Conservation (phyloP, 2,888 invertebrate species). For the Physocephala rufipes region DNA sequence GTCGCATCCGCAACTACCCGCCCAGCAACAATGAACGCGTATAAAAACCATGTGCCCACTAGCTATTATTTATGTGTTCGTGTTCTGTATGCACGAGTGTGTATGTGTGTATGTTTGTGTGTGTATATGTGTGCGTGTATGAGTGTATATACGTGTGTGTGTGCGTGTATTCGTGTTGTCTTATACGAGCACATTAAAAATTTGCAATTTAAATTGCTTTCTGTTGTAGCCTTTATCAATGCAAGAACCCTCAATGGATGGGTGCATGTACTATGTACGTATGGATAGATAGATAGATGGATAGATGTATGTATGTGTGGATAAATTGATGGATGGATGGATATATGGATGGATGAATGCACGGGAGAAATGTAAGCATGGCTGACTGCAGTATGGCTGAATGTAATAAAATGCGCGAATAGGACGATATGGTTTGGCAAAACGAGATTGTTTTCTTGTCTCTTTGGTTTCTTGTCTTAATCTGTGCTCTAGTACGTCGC, state of each 20-base stretch:
- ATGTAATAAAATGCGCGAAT: too few species aligned
- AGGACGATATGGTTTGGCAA: neutral
- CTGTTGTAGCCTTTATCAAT: conserved; percentile 23
- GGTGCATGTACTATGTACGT: neutral
- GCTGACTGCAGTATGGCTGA: too few species aligned
- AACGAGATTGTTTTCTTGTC: too few species aligned
- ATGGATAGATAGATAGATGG: neutral
- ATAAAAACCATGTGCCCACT: too few species aligned
- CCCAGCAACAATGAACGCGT: too few species aligned
- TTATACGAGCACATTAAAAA: conserved; percentile 21
- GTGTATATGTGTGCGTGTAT: conserved; percentile 11
- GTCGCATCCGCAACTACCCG: neutral
- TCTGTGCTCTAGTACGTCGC: conserved; percentile 14
- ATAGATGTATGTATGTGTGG: neutral
- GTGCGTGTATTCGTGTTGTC: too few species aligned
- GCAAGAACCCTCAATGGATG: neutral
- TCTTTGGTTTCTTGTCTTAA: neutral
- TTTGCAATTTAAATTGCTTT: conserved; percentile 35
- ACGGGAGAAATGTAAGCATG: too few species aligned
- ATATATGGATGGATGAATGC: too few species aligned
- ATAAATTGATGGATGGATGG: too few species aligned
- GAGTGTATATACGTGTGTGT: conserved; percentile 1
- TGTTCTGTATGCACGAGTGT: too few species aligned
- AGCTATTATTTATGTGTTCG: too few species aligned
- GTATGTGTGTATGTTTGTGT: neutral